A percentile compares a stretch with the other conserved stretches of the same genome.
phyloP scores from a whole-genome alignment of 2,888 invertebrate genomes.

The Amphipoea lucens region DNA sequence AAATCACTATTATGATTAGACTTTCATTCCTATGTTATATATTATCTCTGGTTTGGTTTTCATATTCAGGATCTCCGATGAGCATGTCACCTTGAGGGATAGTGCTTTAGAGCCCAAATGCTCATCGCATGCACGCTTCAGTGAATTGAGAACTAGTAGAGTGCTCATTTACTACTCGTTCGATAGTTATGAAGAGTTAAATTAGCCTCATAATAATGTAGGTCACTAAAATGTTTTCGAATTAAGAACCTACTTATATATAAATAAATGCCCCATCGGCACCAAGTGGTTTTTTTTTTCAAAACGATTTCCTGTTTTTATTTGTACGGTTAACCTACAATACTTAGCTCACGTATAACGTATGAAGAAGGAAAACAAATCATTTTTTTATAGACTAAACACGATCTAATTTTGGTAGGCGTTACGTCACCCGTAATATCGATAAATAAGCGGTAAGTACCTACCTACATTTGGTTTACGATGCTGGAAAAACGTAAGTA shows the following conservation, averaged over 20 bases:
- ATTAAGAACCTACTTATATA: not conserved
- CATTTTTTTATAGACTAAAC: slow-evolving; percentile 67
- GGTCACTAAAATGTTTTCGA: not conserved
- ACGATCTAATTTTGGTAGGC: slow-evolving; percentile 65
- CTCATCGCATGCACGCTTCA: not conserved
- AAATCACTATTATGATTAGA: not conserved
- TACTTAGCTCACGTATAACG: slow-evolving; percentile 37
- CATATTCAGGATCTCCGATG: no score
- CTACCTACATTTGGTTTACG: slow-evolving; percentile 5
- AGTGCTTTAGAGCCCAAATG: not conserved
- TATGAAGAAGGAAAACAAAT: slow-evolving; percentile 62
- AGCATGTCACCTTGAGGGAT: not conserved
- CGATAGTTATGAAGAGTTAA: not conserved
- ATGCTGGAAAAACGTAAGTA: not conserved
- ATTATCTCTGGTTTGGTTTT: slow-evolving; percentile 1
- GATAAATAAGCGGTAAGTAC: slow-evolving; percentile 28
- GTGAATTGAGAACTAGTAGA: not conserved
- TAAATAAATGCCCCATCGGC: not conserved
- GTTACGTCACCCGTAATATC: slow-evolving; percentile 60
- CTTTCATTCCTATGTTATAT: not conserved
- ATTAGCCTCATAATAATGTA: not conserved
- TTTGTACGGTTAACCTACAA: slow-evolving; percentile 35
- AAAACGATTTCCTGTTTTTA: not conserved
- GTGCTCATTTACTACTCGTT: not conserved
- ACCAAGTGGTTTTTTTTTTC: not conserved